phyloP scores from a whole-genome alignment of 2,113 vertebrate species.

The Amphilophus citrinellus region DNA sequence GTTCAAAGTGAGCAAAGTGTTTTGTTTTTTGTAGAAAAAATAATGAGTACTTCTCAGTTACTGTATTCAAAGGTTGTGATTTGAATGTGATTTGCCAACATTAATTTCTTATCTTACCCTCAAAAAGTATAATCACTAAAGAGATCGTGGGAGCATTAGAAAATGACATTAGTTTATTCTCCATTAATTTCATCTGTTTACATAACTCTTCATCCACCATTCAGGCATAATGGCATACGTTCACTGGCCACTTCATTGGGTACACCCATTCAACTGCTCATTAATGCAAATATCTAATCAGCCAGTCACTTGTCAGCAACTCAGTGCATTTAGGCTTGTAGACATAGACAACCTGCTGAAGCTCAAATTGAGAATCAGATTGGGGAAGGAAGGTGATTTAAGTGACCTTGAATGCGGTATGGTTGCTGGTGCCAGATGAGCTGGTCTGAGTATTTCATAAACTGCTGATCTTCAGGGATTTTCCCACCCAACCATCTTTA shows the following conservation, averaged over 20 bases:
- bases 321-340: background rate
- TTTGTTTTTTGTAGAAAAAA: background rate
- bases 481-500: no score
- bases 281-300: background rate
- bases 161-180: background rate
- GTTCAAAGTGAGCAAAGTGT: background rate
- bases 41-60: background rate
- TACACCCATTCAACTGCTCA: no score
- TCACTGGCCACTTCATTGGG: background rate
- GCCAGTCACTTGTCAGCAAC: background rate
- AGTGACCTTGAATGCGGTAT: background rate
- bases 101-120: background rate
- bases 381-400: background rate
- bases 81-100: background rate
- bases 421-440: no score
- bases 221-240: background rate
- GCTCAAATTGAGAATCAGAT: background rate
- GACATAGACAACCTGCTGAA: background rate
- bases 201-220: background rate
- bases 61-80: fast-evolving
- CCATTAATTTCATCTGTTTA: background rate
- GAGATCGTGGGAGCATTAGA: background rate
- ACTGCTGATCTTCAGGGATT: no score
- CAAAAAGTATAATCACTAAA: background rate
- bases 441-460: no score